phyloP scores from a whole-genome alignment of 2,113 vertebrate genomes.

The Phaethon lepturus region DNA sequence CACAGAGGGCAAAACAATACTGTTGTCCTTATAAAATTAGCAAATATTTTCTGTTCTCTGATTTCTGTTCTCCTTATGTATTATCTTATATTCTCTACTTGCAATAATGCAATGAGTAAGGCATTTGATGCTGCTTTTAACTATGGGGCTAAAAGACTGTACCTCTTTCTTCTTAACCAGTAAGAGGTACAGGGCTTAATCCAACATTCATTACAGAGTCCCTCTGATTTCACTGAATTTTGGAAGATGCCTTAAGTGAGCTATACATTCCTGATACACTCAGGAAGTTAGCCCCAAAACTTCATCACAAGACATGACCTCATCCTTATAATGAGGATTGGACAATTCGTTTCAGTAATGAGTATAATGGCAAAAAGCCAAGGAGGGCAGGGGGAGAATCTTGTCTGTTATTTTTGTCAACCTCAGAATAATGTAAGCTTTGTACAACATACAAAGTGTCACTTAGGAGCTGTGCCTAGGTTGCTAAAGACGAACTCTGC shows the following conservation, averaged over 20 bases:
- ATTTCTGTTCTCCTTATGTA: background rate
- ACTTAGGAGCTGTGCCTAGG: background rate
- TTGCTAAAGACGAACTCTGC: background rate
- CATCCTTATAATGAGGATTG: conserved; percentile 13
- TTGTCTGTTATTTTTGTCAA: conserved; percentile 33
- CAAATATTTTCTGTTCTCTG: background rate
- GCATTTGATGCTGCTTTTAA: background rate
- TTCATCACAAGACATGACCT: conserved; percentile 39
- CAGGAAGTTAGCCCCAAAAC: background rate
- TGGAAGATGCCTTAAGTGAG: background rate
- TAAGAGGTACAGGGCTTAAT: background rate
- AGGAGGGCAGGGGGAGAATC: background rate
- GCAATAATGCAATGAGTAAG: background rate
- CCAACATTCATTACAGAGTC: background rate
- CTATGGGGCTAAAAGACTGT: background rate
- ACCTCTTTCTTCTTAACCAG: background rate
- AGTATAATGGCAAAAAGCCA: conserved; percentile 44
- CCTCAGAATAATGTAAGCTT: conserved; percentile 32
- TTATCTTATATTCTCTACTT: background rate
- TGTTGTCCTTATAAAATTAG: background rate
- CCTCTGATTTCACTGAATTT: background rate
- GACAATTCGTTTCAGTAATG: conserved; percentile 53
- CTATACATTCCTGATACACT: background rate
- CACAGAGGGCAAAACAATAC: background rate
- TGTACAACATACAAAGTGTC: background rate